Conservation (phyloP, 2,888 invertebrate genomes). For the Pyrochroa serraticornis region DNA sequence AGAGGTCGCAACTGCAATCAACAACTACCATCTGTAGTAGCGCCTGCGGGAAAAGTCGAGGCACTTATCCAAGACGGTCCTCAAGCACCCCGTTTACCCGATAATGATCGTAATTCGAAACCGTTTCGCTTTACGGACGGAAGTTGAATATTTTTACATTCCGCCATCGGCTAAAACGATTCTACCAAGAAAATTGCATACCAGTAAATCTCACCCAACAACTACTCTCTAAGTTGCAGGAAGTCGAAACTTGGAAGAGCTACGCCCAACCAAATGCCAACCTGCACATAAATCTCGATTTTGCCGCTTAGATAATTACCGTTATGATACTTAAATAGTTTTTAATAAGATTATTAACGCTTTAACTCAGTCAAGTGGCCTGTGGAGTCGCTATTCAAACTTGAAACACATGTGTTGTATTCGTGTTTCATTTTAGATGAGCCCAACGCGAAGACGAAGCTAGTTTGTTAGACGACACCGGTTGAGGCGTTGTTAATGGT, state of each 20-base stretch:
- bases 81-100: constrained; percentile 32
- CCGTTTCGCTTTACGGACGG: constrained; percentile 37
- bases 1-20: no score
- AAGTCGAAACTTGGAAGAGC: not conserved
- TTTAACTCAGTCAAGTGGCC: constrained; percentile 32
- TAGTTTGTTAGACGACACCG: constrained; percentile 10
- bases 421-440: no score
- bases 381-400: constrained; percentile 25
- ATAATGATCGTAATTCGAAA: constrained; percentile 41
- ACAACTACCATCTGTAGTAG: no score
- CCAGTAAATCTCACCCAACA: not conserved
- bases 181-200: not conserved
- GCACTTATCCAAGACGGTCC: no score
- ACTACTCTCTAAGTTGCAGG: not conserved
- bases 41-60: no score
- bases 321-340: constrained; percentile 16
- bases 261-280: not conserved
- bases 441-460: constrained; percentile 16
- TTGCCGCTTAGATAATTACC: constrained; percentile 8
- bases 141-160: constrained; percentile 36
- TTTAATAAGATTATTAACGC: constrained; percentile 30
- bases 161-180: constrained; percentile 27
- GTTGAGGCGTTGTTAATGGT: constrained; percentile 9
- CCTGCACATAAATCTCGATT: not conserved
- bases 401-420: constrained; percentile 29